phyloP scores from a whole-genome alignment of 2,113 vertebrate genomes.

The Saguinus imperator region DNA sequence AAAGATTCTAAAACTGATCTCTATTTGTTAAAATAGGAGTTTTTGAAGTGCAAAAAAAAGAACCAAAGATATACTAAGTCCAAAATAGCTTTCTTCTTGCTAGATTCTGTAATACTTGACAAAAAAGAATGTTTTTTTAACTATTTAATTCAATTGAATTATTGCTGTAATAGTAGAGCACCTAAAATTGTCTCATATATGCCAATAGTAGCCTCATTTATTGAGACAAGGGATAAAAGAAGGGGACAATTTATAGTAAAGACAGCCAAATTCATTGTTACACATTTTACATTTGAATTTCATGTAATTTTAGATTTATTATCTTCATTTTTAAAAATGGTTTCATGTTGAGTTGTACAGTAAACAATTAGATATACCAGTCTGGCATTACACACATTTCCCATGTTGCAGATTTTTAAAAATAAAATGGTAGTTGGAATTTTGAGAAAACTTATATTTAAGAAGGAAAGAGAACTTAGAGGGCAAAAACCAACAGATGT shows the following conservation, averaged over 20 bases:
- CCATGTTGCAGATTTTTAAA: background rate
- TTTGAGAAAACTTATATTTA: background rate
- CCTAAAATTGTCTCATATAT: background rate
- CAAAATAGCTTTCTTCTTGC: background rate
- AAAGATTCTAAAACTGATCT: background rate
- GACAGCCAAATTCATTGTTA: background rate
- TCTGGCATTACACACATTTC: background rate
- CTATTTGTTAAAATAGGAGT: background rate
- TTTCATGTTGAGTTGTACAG: background rate
- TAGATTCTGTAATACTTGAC: background rate
- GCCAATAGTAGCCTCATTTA: background rate
- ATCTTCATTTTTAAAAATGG: background rate
- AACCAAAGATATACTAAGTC: background rate
- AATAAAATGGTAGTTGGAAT: background rate
- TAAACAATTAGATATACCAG: background rate
- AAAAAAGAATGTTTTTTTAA: background rate
- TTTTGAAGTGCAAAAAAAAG: background rate
- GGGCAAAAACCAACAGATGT: background rate
- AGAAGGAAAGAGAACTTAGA: background rate
- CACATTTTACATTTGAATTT: background rate
- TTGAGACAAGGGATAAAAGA: background rate
- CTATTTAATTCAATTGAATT: background rate
- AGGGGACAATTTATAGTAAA: background rate
- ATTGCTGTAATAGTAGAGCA: background rate
- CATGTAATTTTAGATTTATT: background rate